Base-by-base conservation (phyloP, 2,113 vertebrate species). In the Callocephalon fimbriatum region DNA sequence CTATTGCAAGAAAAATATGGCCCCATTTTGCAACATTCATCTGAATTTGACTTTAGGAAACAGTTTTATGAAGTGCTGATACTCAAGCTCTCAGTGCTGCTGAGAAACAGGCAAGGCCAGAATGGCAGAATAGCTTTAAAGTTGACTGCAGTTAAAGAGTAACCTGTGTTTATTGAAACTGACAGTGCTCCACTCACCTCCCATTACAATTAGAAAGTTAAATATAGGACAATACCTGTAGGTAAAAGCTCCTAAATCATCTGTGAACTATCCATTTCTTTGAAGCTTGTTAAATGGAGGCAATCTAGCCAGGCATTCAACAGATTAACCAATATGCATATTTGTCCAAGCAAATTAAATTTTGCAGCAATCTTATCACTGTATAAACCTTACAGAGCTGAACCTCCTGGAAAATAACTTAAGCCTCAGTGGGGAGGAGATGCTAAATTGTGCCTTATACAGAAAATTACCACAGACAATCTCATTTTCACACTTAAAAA, bases 31-130 rank as follows among this genome's bases (percentile, higher is more conserved):
- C 61, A 86, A 74, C 56, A 40, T 6, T 86, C 83, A 40, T 93
- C 76, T 78, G 89, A 80, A 70, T 88, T 68, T 59, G 65, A 54
- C 25, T 91, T 87, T 92, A 88, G 66, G 59, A 94, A 90, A 74
- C 8, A 37, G 29, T 81, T 93, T 86, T 72, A 31, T 74, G 56
- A 92, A 94, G 58, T 71, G 31, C 82, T 77, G 72, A 74, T 47
- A 44, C 29, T 38, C 62, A 59, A 0, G 31, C 54, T 80, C 14
- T 50, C 37, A 37, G 44, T 47, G 32, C 31, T 84, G 35, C 67
- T 88, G 74, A 75, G 75, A 75, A 88, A 79, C 0, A 0, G 48
- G 47, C 32, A 67, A 48, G 63, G 35, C 29, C 50, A 47, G 56
- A 70, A 59, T 67, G 78, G 62, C 12, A 74, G 76, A 94, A 74